These are phyloP conservation scores for Paguma larvata DNA, from an alignment of 2,797 vertebrate species.

Conservation along the genomic window DNA sequence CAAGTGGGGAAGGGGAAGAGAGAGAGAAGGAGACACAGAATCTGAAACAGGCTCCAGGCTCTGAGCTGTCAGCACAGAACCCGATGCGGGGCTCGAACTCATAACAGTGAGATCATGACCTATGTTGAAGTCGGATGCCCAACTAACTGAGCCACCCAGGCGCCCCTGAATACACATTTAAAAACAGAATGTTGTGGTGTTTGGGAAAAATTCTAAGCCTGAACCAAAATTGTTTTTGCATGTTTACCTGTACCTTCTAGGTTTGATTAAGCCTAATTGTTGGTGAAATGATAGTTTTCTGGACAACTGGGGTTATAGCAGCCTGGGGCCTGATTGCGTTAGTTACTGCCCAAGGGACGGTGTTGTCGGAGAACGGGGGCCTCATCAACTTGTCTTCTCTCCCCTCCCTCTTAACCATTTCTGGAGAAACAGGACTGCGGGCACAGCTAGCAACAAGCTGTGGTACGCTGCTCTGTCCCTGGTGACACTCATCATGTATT, in stretches of 20 bases:
- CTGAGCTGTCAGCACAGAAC: too few species aligned
- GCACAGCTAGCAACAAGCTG: conserved; percentile 93
- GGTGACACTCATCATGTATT: conserved; percentile 94
- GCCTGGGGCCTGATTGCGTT: neutral
- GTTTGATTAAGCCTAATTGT: neutral
- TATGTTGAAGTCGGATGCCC: too few species aligned
- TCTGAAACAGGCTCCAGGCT: too few species aligned
- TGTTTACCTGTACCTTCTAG: neutral
- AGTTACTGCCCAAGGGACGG: neutral
- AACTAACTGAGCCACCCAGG: too few species aligned
- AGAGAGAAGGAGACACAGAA: too few species aligned
- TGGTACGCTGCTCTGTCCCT: conserved; percentile 96
- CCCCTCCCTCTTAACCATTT: neutral
- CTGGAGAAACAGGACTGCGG: conserved; percentile 92
- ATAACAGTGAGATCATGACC: too few species aligned
- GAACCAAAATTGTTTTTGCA: neutral
- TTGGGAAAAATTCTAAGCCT: neutral
- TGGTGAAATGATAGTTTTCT: neutral
- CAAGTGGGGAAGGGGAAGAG: too few species aligned
- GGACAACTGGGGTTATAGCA: rapidly evolving
- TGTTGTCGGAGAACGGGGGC: neutral
- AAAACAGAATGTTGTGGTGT: neutral
- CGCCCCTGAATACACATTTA: neutral
- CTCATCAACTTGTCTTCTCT: conserved; percentile 41
- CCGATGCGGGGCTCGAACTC: too few species aligned